Percentiles rank a stretch among this genome's conserved stretches.
Conservation (phyloP, 2,113 vertebrate species). For the Hyaena hyaena region DNA sequence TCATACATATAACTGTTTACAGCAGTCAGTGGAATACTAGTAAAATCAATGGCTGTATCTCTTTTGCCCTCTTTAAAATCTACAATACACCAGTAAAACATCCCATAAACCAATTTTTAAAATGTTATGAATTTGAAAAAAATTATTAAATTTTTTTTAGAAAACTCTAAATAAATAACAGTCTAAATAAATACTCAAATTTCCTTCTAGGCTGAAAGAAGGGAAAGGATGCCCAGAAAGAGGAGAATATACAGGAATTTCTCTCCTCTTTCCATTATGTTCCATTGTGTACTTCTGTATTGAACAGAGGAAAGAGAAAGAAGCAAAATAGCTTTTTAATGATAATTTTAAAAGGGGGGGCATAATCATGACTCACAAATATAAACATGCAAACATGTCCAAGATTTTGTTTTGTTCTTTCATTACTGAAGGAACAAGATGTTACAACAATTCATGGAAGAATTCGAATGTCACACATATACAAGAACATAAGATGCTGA, state of each 20-base stretch:
- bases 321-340: not conserved
- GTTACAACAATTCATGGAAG: not conserved
- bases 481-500: not conserved
- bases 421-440: not conserved
- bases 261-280: not conserved
- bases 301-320: not conserved
- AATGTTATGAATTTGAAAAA: not conserved
- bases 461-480: not conserved
- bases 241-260: not conserved
- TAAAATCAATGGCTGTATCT: not conserved
- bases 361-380: not conserved
- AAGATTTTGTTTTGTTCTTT: not conserved
- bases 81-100: not conserved
- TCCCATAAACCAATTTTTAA: not conserved
- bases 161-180: constrained; percentile 21
- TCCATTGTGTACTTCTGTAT: not conserved
- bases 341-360: not conserved
- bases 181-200: not conserved
- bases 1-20: not conserved
- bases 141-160: not conserved
- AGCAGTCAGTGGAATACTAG: not conserved
- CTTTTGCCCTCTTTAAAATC: not conserved
- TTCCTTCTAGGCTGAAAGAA: not conserved
- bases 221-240: not conserved
- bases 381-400: not conserved